These are phyloP conservation scores for Steinernema hermaphroditum DNA, from an alignment of 2,888 invertebrate genomes.

Conservation along the genomic window DNA sequence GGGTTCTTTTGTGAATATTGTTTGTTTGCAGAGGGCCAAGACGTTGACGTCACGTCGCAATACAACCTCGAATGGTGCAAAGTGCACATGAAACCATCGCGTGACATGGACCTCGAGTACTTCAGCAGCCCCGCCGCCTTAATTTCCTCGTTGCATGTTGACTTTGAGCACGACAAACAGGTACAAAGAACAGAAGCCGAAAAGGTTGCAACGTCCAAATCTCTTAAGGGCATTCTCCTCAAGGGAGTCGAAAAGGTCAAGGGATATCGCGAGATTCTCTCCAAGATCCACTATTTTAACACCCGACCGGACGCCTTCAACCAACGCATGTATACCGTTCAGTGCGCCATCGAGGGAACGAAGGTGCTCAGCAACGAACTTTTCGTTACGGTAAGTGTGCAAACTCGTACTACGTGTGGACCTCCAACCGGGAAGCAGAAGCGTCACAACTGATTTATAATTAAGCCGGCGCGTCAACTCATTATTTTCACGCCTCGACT, in stretches of 20 bases:
- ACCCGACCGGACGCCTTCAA: slow-evolving; percentile 86
- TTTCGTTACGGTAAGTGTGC: slow-evolving; percentile 78
- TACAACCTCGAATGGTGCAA: slow-evolving; percentile 79
- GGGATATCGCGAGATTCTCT: slow-evolving; percentile 67
- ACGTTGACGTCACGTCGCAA: slow-evolving; percentile 52
- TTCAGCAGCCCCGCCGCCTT: slow-evolving; percentile 78
- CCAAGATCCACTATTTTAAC: slow-evolving; percentile 78
- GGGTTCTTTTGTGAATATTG: background rate
- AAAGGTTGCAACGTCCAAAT: slow-evolving; percentile 21
- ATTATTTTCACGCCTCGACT: slow-evolving; percentile 26
- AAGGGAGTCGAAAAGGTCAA: slow-evolving; percentile 68
- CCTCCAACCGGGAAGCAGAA: slow-evolving; percentile 11
- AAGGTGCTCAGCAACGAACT: slow-evolving; percentile 93
- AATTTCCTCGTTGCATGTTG: slow-evolving; percentile 77
- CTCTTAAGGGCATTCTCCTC: slow-evolving; percentile 58
- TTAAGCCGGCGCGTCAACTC: slow-evolving; percentile 7
- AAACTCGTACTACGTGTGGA: too few relatives aligned
- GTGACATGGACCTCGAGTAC: slow-evolving; percentile 93
- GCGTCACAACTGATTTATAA: slow-evolving; percentile 25
- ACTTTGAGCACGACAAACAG: slow-evolving; percentile 85
- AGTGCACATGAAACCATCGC: slow-evolving; percentile 87
- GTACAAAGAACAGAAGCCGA: slow-evolving; percentile 46
- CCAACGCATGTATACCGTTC: slow-evolving; percentile 77
- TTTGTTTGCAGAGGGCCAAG: slow-evolving; percentile 43
- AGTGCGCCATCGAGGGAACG: slow-evolving; percentile 75